These are phyloP conservation scores for Stictonetta naevosa DNA, from an alignment of 2,113 vertebrate genomes.

Conservation along the genomic window DNA sequence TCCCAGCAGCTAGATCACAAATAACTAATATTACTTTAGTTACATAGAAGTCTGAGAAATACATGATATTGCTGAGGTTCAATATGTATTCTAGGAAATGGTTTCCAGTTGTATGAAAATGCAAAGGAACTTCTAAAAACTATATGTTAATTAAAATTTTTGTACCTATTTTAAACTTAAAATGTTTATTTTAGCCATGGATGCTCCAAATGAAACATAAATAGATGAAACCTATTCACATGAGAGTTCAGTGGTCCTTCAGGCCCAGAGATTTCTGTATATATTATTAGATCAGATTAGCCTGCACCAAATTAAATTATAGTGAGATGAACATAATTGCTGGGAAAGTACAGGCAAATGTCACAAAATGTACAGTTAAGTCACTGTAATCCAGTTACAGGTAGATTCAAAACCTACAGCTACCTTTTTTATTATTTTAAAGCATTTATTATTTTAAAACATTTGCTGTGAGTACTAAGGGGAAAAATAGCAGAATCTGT, in stretches of 20 bases:
- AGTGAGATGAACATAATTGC: neutral
- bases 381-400: neutral
- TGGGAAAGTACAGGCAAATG: neutral
- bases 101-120: neutral
- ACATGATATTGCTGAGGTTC: neutral
- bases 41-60: neutral
- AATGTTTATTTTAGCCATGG: neutral
- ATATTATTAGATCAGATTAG: neutral
- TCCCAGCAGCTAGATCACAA: neutral
- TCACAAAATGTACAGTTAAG: neutral
- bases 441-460: no score
- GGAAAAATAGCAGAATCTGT: neutral
- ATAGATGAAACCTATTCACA: neutral
- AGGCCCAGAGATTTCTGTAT: neutral
- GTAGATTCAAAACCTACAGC: neutral
- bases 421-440: neutral
- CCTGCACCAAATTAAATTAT: conserved; percentile 18
- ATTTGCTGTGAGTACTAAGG: neutral
- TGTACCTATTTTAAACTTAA: neutral
- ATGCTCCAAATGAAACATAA: neutral
- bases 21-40: neutral
- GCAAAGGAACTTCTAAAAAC: neutral
- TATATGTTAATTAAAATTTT: neutral
- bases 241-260: neutral
- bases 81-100: neutral